phyloP scores from a whole-genome alignment of 2,888 invertebrate species.

The Ophioninae sp. region DNA sequence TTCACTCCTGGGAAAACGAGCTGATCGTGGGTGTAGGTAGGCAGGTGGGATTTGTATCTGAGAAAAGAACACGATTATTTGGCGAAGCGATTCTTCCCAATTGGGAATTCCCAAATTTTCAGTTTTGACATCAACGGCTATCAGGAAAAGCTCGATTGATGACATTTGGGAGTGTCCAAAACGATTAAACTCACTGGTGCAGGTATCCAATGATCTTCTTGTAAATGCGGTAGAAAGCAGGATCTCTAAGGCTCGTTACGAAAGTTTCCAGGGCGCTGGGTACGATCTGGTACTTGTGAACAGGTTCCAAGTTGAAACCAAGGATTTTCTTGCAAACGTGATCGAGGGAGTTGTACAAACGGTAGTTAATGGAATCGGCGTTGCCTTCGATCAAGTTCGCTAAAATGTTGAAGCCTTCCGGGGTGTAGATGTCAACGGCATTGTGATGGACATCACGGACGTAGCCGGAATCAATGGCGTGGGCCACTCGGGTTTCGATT shows the following conservation, averaged over 20 bases:
- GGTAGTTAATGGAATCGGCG: conserved; percentile 79
- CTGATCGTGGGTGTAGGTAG: conserved; percentile 84
- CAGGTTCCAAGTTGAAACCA: conserved; percentile 75
- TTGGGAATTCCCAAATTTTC: background rate
- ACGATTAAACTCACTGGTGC: conserved; percentile 60
- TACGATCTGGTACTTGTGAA: conserved; percentile 77
- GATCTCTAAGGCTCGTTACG: conserved; percentile 86
- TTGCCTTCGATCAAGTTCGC: conserved; percentile 82
- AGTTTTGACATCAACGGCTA: background rate
- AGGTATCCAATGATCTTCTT: conserved; percentile 84
- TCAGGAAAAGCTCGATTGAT: background rate
- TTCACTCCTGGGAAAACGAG: conserved; percentile 84
- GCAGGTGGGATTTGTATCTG: conserved; percentile 83
- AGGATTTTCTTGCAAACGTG: conserved; percentile 82
- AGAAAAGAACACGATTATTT: background rate
- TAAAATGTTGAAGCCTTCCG: conserved; percentile 82
- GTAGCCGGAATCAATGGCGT: conserved; percentile 73
- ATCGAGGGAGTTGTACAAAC: conserved; percentile 83
- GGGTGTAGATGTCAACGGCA: conserved; percentile 67
- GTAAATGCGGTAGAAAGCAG: conserved; percentile 86
- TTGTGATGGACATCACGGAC: conserved; percentile 57
- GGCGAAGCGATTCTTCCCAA: background rate
- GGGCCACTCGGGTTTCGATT: conserved; percentile 70
- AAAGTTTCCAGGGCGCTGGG: conserved; percentile 85
- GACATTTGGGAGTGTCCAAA: background rate